Base-by-base conservation (phyloP, 2,113 vertebrate species). In the Trinectes maculatus region DNA sequence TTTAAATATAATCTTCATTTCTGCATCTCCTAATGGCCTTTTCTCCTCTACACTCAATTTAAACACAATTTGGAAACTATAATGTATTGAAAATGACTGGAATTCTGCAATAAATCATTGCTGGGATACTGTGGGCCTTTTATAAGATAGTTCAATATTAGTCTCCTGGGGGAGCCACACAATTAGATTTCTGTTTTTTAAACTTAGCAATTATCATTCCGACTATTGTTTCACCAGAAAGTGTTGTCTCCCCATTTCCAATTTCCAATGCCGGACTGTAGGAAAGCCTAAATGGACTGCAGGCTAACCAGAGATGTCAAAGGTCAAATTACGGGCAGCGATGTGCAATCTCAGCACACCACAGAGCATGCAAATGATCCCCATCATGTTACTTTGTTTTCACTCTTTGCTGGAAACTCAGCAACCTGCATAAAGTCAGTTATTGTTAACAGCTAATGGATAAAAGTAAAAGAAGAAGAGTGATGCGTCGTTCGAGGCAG, bases 1-100 rank as follows among this genome's bases (percentile, higher is more conserved):
- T 99, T 99, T 99, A 99, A 99, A 99, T 98, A 99, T 98, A 96
- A 99, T 99, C 97, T 98, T 99, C 96, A 96, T 99, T 99, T 98
- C 96, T 99, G 96, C 96, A 98, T 99, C 96, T 99, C 96, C 97
- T 99, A 99, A 99, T 99, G 96, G 98, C 95, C 94, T 94, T 94
- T 96, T 96, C 95, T 98, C 95, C 93, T 99, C 98, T 95, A 97
- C 97, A 99, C 98, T 99, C 98, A 99, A 99, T 99, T 99, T 99
- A 99, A 99, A 99, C 98, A 98, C 97, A 97, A 99, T 99, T 99
- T 99, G 95, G 96, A 97, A 97, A 98, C 95, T 98, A 96, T 98
- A 98, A 98, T 98, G 96, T 99, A 98, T 99, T 99, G 97, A 98
- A 99, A 99, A 99, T 98, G 97, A 98, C 96, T 96, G 96, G 95